Evolutionary conservation across 2,888 invertebrate genomes (phyloP).

Genomic region (Steromphala cineraria): DNA sequence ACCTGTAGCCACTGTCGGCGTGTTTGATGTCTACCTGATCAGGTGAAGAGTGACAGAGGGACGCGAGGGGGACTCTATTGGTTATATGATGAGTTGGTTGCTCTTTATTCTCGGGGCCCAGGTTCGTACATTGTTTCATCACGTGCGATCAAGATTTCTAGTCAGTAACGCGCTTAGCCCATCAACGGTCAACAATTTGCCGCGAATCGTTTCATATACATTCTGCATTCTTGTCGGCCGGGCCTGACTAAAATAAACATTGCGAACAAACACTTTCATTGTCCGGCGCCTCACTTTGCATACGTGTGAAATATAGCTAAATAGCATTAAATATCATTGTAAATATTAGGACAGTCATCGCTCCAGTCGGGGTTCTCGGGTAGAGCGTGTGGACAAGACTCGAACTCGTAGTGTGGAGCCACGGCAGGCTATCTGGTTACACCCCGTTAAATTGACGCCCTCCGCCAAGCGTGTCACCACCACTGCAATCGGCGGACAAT

Average conservation of each 20-base stretch:
- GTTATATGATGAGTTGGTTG: constrained; percentile 3
- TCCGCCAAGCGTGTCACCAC: not conserved
- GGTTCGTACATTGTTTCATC: constrained; percentile 22
- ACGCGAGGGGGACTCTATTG: not conserved
- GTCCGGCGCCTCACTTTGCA: constrained; percentile 24
- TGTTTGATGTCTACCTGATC: constrained; percentile 4
- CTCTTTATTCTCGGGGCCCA: not conserved
- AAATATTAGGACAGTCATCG: constrained; percentile 40
- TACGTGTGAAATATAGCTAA: constrained; percentile 33
- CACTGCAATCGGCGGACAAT: not conserved
- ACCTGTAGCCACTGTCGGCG: not conserved
- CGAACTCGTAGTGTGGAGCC: not conserved
- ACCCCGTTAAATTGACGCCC: not conserved
- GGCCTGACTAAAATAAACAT: constrained; percentile 1
- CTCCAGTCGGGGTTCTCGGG: not conserved
- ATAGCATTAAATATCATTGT: constrained; percentile 41
- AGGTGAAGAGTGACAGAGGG: not conserved
- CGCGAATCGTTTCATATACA: not conserved
- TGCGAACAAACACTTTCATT: constrained; percentile 21
- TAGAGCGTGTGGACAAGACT: not conserved
- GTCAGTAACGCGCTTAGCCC: constrained; percentile 11
- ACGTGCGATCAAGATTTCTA: constrained; percentile 23
- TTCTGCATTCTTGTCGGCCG: constrained; percentile 12
- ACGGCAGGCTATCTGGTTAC: not conserved
- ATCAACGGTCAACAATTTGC: constrained; percentile 24